These are phyloP conservation scores for Diplodus puntazzo DNA, from an alignment of 2,797 vertebrate species.

Conservation along the genomic window DNA sequence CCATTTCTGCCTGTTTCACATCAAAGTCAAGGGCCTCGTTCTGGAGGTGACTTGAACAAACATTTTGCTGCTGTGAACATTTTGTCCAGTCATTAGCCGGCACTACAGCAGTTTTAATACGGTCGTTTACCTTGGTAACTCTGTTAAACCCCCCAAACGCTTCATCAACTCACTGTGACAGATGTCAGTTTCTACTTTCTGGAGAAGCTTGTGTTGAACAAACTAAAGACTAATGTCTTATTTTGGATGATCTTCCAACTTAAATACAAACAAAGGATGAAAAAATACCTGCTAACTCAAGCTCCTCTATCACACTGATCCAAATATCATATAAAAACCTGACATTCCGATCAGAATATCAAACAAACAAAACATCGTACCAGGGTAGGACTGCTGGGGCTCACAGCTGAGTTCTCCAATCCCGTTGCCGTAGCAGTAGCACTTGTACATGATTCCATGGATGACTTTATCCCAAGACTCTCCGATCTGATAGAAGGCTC, in stretches of 20 bases:
- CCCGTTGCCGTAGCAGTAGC: conserved; percentile 97
- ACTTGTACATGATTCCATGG: conserved; percentile 93
- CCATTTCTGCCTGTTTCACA: conserved; percentile 69
- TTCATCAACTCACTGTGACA: neutral
- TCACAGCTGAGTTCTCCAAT: conserved; percentile 97
- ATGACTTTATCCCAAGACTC: conserved; percentile 95
- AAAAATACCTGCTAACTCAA: neutral
- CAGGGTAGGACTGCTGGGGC: conserved; percentile 90
- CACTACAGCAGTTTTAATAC: neutral
- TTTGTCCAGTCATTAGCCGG: neutral
- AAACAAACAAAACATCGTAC: conserved; percentile 75
- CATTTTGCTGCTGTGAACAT: conserved; percentile 21
- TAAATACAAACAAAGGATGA: neutral
- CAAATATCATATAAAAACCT: neutral
- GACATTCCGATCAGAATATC: too few relatives aligned
- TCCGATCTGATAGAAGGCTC: conserved; percentile 94
- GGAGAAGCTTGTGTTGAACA: neutral
- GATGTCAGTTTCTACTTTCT: too few relatives aligned
- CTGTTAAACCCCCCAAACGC: neutral
- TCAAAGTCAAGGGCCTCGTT: conserved; percentile 75
- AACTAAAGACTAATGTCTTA: neutral
- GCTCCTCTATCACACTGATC: neutral
- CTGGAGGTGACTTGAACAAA: conserved; percentile 63
- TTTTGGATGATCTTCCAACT: neutral
- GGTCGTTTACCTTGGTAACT: neutral